These are phyloP conservation scores for Leptoteleia sp. DNA, from an alignment of 1,140 invertebrate species.

Conservation along the genomic window DNA sequence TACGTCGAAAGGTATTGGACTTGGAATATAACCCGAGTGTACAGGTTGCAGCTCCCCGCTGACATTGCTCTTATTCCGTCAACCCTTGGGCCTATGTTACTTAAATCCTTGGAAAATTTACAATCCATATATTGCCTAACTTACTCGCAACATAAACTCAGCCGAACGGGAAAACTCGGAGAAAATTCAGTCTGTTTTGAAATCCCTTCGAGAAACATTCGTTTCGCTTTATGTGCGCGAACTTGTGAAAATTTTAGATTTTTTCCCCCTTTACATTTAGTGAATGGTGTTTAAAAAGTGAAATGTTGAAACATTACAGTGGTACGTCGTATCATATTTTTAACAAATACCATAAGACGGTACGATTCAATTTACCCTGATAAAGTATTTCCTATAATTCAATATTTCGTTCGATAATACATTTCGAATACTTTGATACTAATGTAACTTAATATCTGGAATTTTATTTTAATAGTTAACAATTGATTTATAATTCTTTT, in stretches of 20 bases:
- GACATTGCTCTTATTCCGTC: slow-evolving; percentile 72
- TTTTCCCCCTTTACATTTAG: not conserved
- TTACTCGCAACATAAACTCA: slow-evolving; percentile 5
- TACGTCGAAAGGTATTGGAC: slow-evolving; percentile 64
- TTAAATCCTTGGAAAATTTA: slow-evolving; percentile 62
- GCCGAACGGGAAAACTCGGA: not conserved
- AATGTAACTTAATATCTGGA: no score
- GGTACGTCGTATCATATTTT: no score
- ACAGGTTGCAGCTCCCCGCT: slow-evolving; percentile 72
- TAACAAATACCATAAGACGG: no score
- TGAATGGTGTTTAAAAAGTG: not conserved
- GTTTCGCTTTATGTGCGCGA: not conserved
- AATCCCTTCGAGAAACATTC: slow-evolving; percentile 32
- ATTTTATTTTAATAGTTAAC: no score
- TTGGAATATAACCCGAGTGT: slow-evolving; percentile 63
- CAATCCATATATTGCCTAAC: slow-evolving; percentile 64
- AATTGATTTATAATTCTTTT: no score
- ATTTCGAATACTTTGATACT: no score
- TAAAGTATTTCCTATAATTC: no score
- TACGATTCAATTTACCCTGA: no score
- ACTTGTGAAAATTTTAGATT: no score
- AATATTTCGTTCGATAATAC: no score
- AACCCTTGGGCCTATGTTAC: slow-evolving; percentile 62
- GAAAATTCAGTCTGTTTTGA: slow-evolving; percentile 52
- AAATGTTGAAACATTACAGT: no score